Conservation (phyloP, 2,888 invertebrate genomes). For the Sinodicranocentrus sp. region DNA sequence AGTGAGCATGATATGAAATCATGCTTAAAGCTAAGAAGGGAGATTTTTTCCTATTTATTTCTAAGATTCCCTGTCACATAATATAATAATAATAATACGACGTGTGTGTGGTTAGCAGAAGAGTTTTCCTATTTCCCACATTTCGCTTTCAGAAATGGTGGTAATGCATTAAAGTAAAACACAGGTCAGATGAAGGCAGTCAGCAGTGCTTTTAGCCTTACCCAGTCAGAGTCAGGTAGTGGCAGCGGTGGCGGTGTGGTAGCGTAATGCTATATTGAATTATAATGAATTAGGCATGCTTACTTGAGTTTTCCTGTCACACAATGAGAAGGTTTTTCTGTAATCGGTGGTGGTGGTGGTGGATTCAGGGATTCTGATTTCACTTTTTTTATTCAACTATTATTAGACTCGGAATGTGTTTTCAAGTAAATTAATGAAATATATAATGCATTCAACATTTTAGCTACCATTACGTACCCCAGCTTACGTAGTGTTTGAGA, state of each 20-base stretch:
- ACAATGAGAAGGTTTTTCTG: constrained; percentile 18
- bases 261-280: constrained; percentile 24
- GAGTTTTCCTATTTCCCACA: constrained; percentile 34
- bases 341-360: constrained; percentile 8
- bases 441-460: too few species aligned
- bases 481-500: too few species aligned
- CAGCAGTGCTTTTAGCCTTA: background rate
- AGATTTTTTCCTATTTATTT: background rate
- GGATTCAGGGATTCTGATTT: constrained; percentile 53
- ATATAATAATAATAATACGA: background rate
- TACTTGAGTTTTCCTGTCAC: constrained; percentile 47
- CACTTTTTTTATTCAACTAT: constrained; percentile 51
- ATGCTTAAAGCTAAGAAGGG: constrained; percentile 13
- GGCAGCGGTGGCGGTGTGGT: constrained; percentile 5
- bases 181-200: background rate
- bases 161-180: constrained; percentile 11
- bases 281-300: constrained; percentile 51
- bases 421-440: constrained; percentile 3
- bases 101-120: constrained; percentile 13
- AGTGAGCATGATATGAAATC: constrained; percentile 14
- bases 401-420: constrained; percentile 20
- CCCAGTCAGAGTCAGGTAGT: background rate
- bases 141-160: constrained; percentile 26
- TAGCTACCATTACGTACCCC: too few species aligned
- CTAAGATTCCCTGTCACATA: constrained; percentile 34